Percentiles rank a stretch among this genome's conserved stretches.
Evolutionary conservation across 2,113 vertebrate species (phyloP).

Genomic region (Syngnathus scovelli): DNA sequence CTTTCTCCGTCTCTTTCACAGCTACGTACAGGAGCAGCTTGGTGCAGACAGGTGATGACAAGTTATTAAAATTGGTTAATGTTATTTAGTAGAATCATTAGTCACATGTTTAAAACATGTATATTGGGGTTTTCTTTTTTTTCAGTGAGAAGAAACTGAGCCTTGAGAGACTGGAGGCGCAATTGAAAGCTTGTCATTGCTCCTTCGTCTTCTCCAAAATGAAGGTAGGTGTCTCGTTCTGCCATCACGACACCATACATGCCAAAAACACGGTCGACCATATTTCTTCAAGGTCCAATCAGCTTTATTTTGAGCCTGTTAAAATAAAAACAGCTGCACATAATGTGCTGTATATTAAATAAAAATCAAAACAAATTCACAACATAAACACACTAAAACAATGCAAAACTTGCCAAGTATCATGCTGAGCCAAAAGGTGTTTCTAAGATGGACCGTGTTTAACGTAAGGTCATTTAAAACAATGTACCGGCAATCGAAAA

Average conservation of each 20-base stretch:
- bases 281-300: too few relatives aligned
- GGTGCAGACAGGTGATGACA: conserved; percentile 78
- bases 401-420: too few relatives aligned
- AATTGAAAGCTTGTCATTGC: conserved; percentile 93
- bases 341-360: too few relatives aligned
- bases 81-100: neutral
- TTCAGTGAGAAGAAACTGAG: conserved; percentile 78
- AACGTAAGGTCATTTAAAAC: too few relatives aligned
- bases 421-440: too few relatives aligned
- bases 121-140: conserved; percentile 33
- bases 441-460: too few relatives aligned
- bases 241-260: neutral
- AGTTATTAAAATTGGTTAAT: conserved; percentile 15
- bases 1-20: conserved; percentile 83
- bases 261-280: too few relatives aligned
- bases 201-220: conserved; percentile 89
- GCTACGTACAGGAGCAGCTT: conserved; percentile 74
- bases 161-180: conserved; percentile 88
- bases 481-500: too few relatives aligned
- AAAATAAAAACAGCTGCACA: too few relatives aligned
- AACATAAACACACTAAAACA: too few relatives aligned
- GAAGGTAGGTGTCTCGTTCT: conserved; percentile 79
- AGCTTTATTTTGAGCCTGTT: too few relatives aligned
- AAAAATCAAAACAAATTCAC: too few relatives aligned
- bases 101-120: neutral